These are phyloP conservation scores for Carollia perspicillata DNA, from an alignment of 2,113 vertebrate species.

Conservation along the genomic window DNA sequence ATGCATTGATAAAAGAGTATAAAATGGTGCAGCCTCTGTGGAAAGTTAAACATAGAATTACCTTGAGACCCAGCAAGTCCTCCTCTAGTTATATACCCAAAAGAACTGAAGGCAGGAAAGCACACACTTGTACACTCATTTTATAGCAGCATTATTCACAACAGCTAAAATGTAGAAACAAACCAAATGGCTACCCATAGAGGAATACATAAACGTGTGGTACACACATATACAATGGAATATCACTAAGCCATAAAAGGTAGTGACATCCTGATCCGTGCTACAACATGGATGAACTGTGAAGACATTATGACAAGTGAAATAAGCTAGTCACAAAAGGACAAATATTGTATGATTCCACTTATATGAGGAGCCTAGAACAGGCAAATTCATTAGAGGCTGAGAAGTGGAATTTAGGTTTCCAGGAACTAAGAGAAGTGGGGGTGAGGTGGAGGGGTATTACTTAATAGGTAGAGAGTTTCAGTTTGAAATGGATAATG, in stretches of 20 bases:
- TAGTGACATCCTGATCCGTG: background rate
- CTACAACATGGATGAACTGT: background rate
- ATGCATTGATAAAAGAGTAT: background rate
- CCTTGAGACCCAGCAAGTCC: background rate
- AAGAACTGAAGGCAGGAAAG: background rate
- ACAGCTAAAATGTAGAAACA: background rate
- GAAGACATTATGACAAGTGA: background rate
- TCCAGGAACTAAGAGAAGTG: accelerated
- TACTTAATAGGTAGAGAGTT: background rate
- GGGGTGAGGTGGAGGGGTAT: background rate
- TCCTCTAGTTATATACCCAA: background rate
- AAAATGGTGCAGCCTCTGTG: background rate
- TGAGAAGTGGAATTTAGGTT: background rate
- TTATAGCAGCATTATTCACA: background rate
- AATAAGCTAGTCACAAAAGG: background rate
- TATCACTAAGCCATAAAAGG: background rate
- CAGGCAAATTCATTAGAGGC: background rate
- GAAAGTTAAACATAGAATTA: background rate
- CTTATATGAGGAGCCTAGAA: background rate
- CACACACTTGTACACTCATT: background rate
- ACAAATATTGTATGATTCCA: background rate
- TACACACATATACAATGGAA: background rate
- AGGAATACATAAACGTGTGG: background rate
- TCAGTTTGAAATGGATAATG: background rate
- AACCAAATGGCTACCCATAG: background rate